Percentiles rank a stretch among this genome's conserved stretches.
Conservation (phyloP, 2,888 invertebrate species). For the Harpalus rubripes region DNA sequence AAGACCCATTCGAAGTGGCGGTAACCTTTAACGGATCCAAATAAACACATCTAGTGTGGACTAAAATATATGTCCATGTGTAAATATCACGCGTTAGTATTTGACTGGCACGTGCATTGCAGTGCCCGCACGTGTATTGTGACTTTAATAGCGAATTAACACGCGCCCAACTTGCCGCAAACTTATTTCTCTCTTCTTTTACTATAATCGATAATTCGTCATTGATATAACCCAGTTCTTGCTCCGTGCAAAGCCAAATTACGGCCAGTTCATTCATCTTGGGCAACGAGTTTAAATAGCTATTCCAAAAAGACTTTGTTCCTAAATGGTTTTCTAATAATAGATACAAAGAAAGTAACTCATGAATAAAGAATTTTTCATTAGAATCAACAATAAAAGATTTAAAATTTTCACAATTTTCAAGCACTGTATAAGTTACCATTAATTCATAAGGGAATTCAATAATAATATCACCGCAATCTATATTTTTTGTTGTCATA, state of each 20-base stretch:
- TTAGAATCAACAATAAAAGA: constrained; percentile 68
- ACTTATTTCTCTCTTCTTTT: constrained; percentile 78
- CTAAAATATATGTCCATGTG: constrained; percentile 90
- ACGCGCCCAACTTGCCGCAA: constrained; percentile 76
- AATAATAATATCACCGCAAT: constrained; percentile 81
- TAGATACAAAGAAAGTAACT: constrained; percentile 87
- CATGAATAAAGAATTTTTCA: constrained; percentile 82
- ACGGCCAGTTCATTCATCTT: constrained; percentile 79
- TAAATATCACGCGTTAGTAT: constrained; percentile 81
- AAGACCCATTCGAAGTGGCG: constrained; percentile 74
- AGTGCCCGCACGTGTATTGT: constrained; percentile 76
- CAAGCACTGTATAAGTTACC: constrained; percentile 80
- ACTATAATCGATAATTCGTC: constrained; percentile 79
- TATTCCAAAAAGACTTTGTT: constrained; percentile 80
- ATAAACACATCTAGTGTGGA: constrained; percentile 92
- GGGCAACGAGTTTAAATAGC: constrained; percentile 87
- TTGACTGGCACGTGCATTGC: constrained; percentile 75
- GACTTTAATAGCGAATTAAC: constrained; percentile 77
- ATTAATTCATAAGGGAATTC: constrained; percentile 81
- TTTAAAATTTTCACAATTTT: constrained; percentile 72
- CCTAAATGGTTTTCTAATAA: constrained; percentile 83
- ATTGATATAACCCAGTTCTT: constrained; percentile 81
- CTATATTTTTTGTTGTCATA: constrained; percentile 80
- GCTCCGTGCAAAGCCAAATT: constrained; percentile 83
- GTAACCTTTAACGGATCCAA: constrained; percentile 80